These are phyloP conservation scores for Australoheros scitulus DNA, from an alignment of 2,113 vertebrate genomes.

Conservation along the genomic window DNA sequence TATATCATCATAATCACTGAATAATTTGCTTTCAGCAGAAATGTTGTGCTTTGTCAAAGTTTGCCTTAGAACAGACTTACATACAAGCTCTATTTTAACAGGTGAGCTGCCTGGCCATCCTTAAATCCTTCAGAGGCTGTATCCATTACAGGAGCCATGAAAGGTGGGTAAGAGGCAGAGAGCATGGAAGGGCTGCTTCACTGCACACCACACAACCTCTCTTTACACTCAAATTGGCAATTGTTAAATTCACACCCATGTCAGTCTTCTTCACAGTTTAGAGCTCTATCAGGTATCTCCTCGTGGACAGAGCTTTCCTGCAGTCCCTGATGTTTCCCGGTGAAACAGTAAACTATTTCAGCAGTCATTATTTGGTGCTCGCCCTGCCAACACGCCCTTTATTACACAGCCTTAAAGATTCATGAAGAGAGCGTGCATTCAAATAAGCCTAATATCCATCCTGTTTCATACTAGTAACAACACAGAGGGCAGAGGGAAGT, in stretches of 20 bases:
- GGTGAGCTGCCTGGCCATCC: conserved; percentile 56
- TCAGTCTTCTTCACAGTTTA: conserved; percentile 67
- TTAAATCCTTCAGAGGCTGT: conserved; percentile 64
- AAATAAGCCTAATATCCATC: conserved; percentile 63
- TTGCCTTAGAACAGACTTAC: conserved; percentile 34
- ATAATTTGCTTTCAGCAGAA: conserved; percentile 33
- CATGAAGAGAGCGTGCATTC: conserved; percentile 54
- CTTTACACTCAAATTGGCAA: conserved; percentile 61
- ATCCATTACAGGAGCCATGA: conserved; percentile 70
- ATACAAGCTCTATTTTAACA: conserved; percentile 57
- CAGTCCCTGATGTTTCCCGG: conserved; percentile 15
- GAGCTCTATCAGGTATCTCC: conserved; percentile 59
- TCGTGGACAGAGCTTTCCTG: conserved; percentile 34
- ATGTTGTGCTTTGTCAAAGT: conserved; percentile 35
- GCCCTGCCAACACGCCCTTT: neutral
- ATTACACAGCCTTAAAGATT: conserved; percentile 62
- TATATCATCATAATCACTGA: neutral
- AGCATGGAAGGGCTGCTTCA: conserved; percentile 57
- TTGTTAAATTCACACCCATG: conserved; percentile 70
- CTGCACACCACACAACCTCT: conserved; percentile 61
- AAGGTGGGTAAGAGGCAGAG: conserved; percentile 60
- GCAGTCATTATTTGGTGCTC: conserved; percentile 9
- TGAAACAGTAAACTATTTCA: conserved; percentile 45
- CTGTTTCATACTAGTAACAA: conserved; percentile 46
- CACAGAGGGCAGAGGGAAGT: conserved; percentile 55